These are phyloP conservation scores for Achatina immaculata DNA, from an alignment of 1,140 invertebrate species.

Conservation along the genomic window DNA sequence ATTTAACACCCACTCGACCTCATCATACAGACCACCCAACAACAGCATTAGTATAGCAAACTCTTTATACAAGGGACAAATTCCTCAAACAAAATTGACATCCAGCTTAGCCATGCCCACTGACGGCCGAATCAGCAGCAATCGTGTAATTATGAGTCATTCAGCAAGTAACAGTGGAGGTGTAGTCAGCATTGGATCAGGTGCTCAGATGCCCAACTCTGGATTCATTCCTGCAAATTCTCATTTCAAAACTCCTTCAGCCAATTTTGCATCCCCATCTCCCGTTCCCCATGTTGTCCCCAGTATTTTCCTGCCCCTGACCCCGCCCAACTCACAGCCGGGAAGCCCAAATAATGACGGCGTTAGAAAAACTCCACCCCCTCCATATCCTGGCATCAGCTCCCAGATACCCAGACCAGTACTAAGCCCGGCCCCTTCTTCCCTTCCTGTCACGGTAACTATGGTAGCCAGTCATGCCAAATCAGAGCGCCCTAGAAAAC, in stretches of 20 bases:
- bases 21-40: neutral
- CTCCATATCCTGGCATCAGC: constrained; percentile 62
- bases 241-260: constrained; percentile 7
- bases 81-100: neutral
- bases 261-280: constrained; percentile 3
- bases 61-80: neutral
- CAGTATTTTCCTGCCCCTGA: constrained; percentile 57
- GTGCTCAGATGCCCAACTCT: neutral
- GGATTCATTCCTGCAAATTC: neutral
- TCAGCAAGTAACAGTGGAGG: constrained; percentile 14
- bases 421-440: constrained; percentile 42
- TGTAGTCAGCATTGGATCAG: constrained; percentile 4
- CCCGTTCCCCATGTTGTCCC: constrained; percentile 58
- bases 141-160: neutral
- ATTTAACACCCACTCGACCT: neutral
- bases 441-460: constrained; percentile 46
- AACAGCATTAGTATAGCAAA: neutral
- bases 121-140: neutral
- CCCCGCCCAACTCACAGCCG: constrained; percentile 66
- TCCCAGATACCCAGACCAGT: constrained; percentile 44
- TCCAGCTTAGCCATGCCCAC: neutral
- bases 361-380: constrained; percentile 62
- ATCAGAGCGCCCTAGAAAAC: constrained; percentile 45
- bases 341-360: constrained; percentile 60
- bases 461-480: constrained; percentile 23